A percentile compares a stretch with the other conserved stretches of the same genome.
Evolutionary conservation across 2,888 invertebrate species (phyloP).

Genomic region (Netelia virgata): DNA sequence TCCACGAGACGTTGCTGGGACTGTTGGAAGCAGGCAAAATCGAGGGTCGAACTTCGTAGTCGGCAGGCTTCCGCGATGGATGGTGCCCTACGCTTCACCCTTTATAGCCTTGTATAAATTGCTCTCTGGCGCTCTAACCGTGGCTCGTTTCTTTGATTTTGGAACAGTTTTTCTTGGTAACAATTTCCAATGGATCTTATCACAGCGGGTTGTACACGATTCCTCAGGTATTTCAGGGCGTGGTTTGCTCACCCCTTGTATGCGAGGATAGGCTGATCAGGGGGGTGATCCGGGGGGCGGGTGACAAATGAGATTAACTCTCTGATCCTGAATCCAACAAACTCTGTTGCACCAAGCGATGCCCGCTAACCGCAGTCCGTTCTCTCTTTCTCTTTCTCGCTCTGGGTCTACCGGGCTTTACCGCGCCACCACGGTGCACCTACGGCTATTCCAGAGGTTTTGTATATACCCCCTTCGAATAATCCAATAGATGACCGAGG

Average conservation of each 20-base stretch:
- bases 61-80: constrained; percentile 4
- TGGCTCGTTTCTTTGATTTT: constrained; percentile 8
- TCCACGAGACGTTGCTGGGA: background rate
- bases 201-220: constrained; percentile 40
- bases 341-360: constrained; percentile 78
- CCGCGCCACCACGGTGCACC: constrained; percentile 4
- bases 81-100: constrained; percentile 21
- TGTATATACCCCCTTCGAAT: constrained; percentile 78
- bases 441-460: constrained; percentile 46
- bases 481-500: constrained; percentile 83
- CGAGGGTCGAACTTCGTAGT: constrained; percentile 5
- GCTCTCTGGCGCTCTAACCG: background rate
- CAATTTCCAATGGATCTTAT: background rate
- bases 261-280: constrained; percentile 83
- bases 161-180: background rate
- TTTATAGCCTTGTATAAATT: background rate
- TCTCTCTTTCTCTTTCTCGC: constrained; percentile 39
- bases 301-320: constrained; percentile 83
- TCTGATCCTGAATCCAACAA: constrained; percentile 85
- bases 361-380: constrained; percentile 82
- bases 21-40: background rate
- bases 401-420: constrained; percentile 5
- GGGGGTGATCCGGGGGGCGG: constrained; percentile 71
- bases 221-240: constrained; percentile 77
- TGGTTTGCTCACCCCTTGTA: constrained; percentile 82